A percentile compares a stretch with the other conserved stretches of the same genome.
These are phyloP conservation scores for Pseudochirops cupreus DNA, from an alignment of 2,797 vertebrate genomes.

Conservation along the genomic window DNA sequence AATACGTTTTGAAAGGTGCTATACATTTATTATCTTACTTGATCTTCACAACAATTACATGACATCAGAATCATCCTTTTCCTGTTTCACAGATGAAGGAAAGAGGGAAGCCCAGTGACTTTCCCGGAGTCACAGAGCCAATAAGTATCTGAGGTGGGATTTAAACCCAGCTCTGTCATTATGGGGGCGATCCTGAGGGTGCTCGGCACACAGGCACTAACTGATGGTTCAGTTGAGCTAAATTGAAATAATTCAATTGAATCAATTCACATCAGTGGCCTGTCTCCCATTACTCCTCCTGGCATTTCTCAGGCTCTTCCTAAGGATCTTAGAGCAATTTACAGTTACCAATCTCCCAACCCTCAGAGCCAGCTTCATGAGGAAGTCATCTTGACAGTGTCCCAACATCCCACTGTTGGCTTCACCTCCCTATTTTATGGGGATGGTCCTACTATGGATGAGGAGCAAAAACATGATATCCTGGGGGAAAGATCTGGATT, in stretches of 20 bases:
- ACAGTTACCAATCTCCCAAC: background rate
- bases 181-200: background rate
- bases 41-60: background rate
- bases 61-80: background rate
- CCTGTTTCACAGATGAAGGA: background rate
- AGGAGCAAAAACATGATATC: rapidly evolving
- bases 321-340: background rate
- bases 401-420: background rate
- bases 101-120: background rate
- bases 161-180: background rate
- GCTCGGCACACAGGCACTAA: background rate
- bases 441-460: background rate
- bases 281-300: background rate
- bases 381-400: background rate
- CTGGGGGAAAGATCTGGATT: background rate
- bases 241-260: background rate
- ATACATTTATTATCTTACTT: background rate
- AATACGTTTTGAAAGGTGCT: background rate
- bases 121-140: background rate
- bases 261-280: background rate
- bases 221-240: background rate
- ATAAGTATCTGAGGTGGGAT: background rate
- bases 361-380: background rate
- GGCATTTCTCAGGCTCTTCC: background rate
- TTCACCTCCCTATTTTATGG: background rate